Evolutionary conservation across 2,888 invertebrate genomes (phyloP), one percentile per base, ranked within the genome.

Genomic region (Achlya flavicornis): DNA sequence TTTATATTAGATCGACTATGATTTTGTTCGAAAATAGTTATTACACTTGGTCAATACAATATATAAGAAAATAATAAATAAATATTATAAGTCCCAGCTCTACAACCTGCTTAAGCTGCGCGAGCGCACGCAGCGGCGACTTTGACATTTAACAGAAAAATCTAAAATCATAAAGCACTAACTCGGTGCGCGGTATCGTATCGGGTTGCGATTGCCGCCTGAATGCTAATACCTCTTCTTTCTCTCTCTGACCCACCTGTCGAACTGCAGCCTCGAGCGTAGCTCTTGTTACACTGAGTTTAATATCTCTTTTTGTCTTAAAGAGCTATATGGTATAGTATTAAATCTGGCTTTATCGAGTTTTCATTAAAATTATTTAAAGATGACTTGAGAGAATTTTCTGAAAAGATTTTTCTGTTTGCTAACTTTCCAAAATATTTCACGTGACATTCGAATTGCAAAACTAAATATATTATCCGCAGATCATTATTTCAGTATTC

Each of bases 71-170:
- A 48, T 48, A 26, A 26, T 26, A 26, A 26, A 26, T 26, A 19
- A 14, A 53, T 46, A 19, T 53, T 48, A 3, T 53, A 19, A 19
- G 4, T 19, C 10, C 33, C 59, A 60, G 16, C 66, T 82, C 82
- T 78, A 66, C 19, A 61, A 11, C 0, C 57, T 81, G 64, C 57
- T 33, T 67, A 65, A 61, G 53, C 78, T 75, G 64, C 69, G 69
- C 63, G 69, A 64, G 69, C 79, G 76, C 83, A 83, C 74, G 80
- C 87, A 83, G 91, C 91, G 92, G 92, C 86, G 81, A 83, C 91
- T 92, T 91, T 92, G 92, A 90, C 91, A 88, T 85, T 86, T 88
- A 85, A 91, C 92, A 91, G 90, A 90, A 89, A 90, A 91, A 90
- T 91, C 92, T 91, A 90, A 91, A 91, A 90, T 88, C 92, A 88